A percentile compares a stretch with the other conserved stretches of the same genome.
Conservation (phyloP, 2,113 vertebrate species). For the Hydrochoerus hydrochaeris region DNA sequence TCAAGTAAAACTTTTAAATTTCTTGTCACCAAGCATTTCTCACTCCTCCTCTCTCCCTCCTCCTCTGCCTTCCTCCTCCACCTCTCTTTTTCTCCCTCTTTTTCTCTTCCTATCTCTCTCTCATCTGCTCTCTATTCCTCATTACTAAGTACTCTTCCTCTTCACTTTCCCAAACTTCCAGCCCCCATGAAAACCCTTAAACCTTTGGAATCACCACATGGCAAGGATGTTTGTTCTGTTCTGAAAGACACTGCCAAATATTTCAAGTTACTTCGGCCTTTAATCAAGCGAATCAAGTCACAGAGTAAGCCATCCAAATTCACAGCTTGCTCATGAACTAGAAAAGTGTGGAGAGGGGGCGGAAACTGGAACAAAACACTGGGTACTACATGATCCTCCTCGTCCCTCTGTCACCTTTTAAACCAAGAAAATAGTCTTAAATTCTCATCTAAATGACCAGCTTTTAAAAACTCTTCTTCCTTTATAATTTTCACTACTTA, state of each 20-base stretch:
- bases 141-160: background rate
- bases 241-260: conserved; percentile 52
- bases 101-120: background rate
- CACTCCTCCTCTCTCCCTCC: too few relatives aligned
- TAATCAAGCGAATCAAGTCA: conserved; percentile 31
- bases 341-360: conserved; percentile 35
- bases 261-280: conserved; percentile 39
- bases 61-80: background rate
- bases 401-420: conserved; percentile 53
- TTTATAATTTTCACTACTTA: background rate
- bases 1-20: background rate
- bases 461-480: background rate
- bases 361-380: conserved; percentile 52
- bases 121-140: background rate
- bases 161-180: background rate
- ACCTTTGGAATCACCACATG: background rate
- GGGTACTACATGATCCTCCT: conserved; percentile 8
- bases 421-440: conserved; percentile 48
- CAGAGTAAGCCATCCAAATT: conserved; percentile 60
- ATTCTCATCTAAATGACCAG: conserved; percentile 31
- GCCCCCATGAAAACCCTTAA: background rate
- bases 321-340: conserved; percentile 68
- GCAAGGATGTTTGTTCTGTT: conserved; percentile 7
- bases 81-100: background rate
- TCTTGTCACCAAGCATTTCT: background rate